phyloP scores from a whole-genome alignment of 2,797 vertebrate genomes.

The Micrastur ruficollis region DNA sequence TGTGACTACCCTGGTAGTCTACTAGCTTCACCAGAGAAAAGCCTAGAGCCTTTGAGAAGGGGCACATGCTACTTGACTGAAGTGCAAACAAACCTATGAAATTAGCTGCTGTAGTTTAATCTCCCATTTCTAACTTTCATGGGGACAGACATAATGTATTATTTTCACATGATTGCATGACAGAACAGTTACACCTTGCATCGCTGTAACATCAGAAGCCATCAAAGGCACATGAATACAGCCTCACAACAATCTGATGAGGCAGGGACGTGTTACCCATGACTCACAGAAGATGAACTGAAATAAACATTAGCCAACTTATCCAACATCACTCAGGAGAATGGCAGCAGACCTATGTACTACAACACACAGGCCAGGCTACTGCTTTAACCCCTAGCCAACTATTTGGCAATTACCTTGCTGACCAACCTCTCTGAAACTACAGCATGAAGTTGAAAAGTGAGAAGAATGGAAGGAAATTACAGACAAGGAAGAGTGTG shows the following conservation, averaged over 20 bases:
- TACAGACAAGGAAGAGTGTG: background rate
- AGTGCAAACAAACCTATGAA: background rate
- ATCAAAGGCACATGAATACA: background rate
- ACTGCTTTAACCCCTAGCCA: background rate
- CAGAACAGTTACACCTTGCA: background rate
- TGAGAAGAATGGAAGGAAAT: constrained; percentile 54
- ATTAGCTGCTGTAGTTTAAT: background rate
- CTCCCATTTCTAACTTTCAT: background rate
- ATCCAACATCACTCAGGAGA: background rate
- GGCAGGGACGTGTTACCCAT: background rate
- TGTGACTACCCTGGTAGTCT: background rate
- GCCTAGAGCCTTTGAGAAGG: background rate
- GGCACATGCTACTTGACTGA: background rate
- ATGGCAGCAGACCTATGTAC: background rate
- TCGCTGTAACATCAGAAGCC: background rate
- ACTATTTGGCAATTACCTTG: background rate
- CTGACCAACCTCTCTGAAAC: background rate
- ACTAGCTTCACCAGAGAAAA: background rate
- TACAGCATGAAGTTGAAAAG: background rate
- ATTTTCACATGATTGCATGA: background rate
- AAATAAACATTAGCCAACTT: background rate
- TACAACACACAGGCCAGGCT: background rate
- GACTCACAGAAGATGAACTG: background rate
- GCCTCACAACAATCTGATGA: background rate
- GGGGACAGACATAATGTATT: background rate